phyloP scores from a whole-genome alignment of 2,113 vertebrate genomes.

The Eublepharis macularius region DNA sequence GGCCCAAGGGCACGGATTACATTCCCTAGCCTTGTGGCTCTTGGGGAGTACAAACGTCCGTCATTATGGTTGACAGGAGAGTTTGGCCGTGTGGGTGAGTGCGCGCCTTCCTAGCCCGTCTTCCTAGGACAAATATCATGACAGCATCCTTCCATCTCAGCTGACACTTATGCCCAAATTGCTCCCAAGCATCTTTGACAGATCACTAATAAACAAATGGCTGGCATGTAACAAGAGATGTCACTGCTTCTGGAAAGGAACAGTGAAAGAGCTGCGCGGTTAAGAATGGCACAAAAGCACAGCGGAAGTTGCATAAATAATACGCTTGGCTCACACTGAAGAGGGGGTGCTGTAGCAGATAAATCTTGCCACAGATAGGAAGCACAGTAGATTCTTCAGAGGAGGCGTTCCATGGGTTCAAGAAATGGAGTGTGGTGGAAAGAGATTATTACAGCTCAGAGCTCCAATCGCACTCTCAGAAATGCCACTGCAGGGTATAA shows the following conservation, averaged over 20 bases:
- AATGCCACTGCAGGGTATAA: not conserved
- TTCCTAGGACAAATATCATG: not conserved
- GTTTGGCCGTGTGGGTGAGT: not conserved
- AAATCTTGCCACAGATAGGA: not conserved
- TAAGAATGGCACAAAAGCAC: not conserved
- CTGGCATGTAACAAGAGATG: not conserved
- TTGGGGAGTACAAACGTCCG: not conserved
- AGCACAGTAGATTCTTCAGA: not conserved
- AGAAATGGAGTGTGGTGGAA: not conserved
- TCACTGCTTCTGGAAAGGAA: not conserved
- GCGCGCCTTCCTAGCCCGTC: not conserved
- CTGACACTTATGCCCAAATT: not conserved
- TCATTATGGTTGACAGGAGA: not conserved
- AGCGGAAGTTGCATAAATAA: not conserved
- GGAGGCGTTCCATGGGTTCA: not conserved
- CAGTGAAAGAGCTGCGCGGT: not conserved
- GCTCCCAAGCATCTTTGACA: not conserved
- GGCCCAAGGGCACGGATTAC: conserved; percentile 2
- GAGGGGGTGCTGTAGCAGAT: not conserved
- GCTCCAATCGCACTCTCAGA: not conserved
- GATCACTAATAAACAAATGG: not conserved
- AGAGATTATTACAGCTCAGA: not conserved
- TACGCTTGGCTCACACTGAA: not conserved
- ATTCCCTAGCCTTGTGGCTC: conserved; percentile 3
- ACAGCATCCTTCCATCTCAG: not conserved